These are phyloP conservation scores for Porites australiensis DNA, from an alignment of 64 coral and sea anemone genomes.

Conservation along the genomic window DNA sequence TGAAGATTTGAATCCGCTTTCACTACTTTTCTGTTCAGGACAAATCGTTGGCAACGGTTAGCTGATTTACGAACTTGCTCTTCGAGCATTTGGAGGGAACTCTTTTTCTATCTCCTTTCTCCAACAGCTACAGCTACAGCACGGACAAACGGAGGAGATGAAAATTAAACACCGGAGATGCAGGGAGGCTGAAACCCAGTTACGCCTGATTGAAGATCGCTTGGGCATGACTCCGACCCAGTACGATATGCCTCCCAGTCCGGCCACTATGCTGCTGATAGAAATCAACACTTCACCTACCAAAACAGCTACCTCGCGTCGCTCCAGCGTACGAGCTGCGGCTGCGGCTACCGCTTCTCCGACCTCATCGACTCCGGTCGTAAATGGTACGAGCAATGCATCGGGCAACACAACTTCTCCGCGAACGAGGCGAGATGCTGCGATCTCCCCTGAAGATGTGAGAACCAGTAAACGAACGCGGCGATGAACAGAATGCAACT, in stretches of 20 bases:
- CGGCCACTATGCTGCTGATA: constrained; percentile 95
- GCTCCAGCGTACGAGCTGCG: constrained; percentile 20
- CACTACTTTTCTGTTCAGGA: too few relatives aligned
- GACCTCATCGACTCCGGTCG: constrained; percentile 25
- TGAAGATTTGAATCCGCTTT: neutral
- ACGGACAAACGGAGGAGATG: constrained; percentile 96
- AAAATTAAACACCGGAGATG: constrained; percentile 91
- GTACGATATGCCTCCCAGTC: constrained; percentile 97
- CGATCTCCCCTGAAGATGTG: constrained; percentile 54
- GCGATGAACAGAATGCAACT: neutral
- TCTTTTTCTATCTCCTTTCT: neutral
- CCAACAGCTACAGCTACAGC: constrained; percentile 77
- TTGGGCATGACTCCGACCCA: constrained; percentile 97
- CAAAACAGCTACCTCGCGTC: constrained; percentile 58
- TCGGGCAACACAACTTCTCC: constrained; percentile 27
- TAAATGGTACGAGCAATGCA: constrained; percentile 66
- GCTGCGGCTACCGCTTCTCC: constrained; percentile 39
- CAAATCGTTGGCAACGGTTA: neutral
- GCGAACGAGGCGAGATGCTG: constrained; percentile 60
- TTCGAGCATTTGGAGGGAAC: neutral
- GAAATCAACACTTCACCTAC: constrained; percentile 81
- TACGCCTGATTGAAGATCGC: constrained; percentile 93
- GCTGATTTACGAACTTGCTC: neutral
- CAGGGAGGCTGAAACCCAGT: constrained; percentile 90
- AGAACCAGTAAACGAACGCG: constrained; percentile 58